These are phyloP conservation scores for Sphecodes monilicornis DNA, from an alignment of 2,888 invertebrate genomes.

Conservation along the genomic window DNA sequence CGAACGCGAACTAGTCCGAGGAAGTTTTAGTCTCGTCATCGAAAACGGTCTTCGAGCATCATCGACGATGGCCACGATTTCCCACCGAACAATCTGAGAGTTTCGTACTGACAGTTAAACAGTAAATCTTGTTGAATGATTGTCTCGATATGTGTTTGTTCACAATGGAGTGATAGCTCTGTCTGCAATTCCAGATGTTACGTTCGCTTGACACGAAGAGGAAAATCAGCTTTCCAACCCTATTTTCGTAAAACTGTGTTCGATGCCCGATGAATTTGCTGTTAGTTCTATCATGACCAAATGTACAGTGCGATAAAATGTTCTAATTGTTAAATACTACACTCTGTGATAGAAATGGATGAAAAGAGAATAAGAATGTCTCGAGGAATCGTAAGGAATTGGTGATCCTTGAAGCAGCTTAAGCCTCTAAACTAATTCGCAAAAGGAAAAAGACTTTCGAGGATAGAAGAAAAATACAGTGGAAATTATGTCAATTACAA, in stretches of 20 bases:
- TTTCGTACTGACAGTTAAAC: neutral
- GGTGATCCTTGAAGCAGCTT: neutral
- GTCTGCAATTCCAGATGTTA: neutral
- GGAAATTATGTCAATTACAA: neutral
- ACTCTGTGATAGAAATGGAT: neutral
- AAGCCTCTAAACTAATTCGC: neutral
- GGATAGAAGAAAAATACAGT: neutral
- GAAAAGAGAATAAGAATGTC: neutral
- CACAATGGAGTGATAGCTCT: neutral
- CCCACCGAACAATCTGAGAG: neutral
- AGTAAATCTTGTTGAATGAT: neutral
- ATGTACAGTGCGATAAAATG: neutral
- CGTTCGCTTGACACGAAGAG: neutral
- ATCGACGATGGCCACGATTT: neutral
- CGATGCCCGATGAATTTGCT: neutral
- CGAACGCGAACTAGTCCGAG: conserved; percentile 19
- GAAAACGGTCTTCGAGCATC: neutral
- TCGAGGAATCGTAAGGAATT: neutral
- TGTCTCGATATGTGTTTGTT: neutral
- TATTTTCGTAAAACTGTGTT: neutral
- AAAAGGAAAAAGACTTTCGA: neutral
- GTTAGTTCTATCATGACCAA: neutral
- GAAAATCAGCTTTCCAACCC: neutral
- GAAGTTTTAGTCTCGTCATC: neutral
- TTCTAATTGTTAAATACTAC: neutral